Conservation (phyloP, 2,113 vertebrate species). For the Centrocercus urophasianus region DNA sequence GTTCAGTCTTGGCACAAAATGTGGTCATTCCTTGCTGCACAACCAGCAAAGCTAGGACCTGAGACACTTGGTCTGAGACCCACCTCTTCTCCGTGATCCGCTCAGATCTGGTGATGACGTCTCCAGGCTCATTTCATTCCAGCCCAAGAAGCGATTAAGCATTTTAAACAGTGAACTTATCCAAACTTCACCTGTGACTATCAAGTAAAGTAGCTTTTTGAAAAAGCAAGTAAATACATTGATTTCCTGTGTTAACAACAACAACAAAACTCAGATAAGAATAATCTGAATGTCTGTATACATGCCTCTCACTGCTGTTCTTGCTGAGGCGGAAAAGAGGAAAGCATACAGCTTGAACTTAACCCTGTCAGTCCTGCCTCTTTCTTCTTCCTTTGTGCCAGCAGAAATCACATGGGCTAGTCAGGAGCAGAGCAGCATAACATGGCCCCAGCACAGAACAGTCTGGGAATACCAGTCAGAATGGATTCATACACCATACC, state of each 20-base stretch:
- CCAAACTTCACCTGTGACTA: not conserved
- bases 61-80: not conserved
- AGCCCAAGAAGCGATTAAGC: not conserved
- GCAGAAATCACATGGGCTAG: not conserved
- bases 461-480: not conserved
- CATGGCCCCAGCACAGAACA: fast-evolving
- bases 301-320: not conserved
- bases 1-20: not conserved
- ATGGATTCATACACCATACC: not conserved
- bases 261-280: not conserved
- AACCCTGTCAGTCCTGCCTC: not conserved
- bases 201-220: not conserved
- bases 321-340: not conserved
- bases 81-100: not conserved
- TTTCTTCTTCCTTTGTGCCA: fast-evolving
- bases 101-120: not conserved
- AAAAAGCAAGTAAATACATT: not conserved
- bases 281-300: not conserved
- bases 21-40: fast-evolving
- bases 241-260: not conserved
- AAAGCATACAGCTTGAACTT: not conserved
- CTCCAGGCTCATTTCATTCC: not conserved
- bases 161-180: not conserved
- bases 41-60: not conserved
- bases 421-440: fast-evolving